Percentiles rank a stretch among this genome's conserved stretches.
Evolutionary conservation across 2,113 vertebrate species (phyloP).

Genomic region (Pteruthius melanotis): DNA sequence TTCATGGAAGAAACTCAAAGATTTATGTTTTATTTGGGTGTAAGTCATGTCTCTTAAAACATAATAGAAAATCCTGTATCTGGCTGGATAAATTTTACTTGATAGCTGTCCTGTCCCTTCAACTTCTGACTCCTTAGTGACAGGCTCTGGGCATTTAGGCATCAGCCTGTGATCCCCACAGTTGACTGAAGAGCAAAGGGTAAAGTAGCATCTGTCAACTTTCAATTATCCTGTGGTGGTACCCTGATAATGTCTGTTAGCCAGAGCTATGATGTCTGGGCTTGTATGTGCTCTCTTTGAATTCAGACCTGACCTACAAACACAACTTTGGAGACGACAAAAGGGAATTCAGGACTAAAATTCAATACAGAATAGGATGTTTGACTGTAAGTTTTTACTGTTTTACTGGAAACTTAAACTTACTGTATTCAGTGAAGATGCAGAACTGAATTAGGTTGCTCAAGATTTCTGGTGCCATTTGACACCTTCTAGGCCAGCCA

Average conservation of each 20-base stretch:
- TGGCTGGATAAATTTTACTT: not conserved
- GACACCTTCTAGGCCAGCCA: not conserved
- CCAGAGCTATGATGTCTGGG: not conserved
- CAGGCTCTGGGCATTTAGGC: not conserved
- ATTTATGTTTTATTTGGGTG: not conserved
- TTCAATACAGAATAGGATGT: not conserved
- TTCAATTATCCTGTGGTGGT: not conserved
- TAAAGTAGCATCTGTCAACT: not conserved
- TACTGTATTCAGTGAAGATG: not conserved
- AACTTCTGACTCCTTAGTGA: not conserved
- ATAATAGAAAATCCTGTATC: not conserved
- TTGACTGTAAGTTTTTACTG: not conserved
- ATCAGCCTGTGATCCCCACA: not conserved
- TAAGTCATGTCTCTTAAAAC: not conserved
- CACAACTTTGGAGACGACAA: not conserved
- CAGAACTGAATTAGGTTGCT: not conserved
- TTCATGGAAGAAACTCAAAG: not conserved
- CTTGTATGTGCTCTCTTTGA: not conserved
- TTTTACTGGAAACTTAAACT: not conserved
- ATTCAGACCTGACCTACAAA: not conserved
- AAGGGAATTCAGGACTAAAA: not conserved
- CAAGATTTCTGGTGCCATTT: not conserved
- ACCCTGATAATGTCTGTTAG: not conserved
- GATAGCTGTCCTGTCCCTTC: not conserved
- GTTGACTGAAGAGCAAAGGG: not conserved